phyloP scores from a whole-genome alignment of 2,113 vertebrate genomes.

The Odontesthes bonariensis region DNA sequence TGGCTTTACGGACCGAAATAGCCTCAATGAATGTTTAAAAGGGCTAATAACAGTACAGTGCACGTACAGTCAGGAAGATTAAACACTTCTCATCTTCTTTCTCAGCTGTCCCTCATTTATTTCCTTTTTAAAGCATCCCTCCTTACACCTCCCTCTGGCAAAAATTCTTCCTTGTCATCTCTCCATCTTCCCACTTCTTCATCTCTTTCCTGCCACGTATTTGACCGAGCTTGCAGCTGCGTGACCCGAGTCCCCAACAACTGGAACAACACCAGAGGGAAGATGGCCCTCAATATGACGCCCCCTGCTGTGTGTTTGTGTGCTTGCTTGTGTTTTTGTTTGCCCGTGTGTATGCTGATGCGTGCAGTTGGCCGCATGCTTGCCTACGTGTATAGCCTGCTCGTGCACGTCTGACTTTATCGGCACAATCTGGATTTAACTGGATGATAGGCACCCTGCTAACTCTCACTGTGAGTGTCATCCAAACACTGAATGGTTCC shows the following conservation, averaged over 20 bases:
- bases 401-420: conserved; percentile 33
- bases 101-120: not conserved
- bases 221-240: conserved; percentile 65
- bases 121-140: not conserved
- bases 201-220: conserved; percentile 17
- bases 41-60: not conserved
- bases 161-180: not conserved
- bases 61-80: not conserved
- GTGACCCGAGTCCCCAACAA: conserved; percentile 72
- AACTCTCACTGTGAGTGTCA: conserved; percentile 51
- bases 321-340: conserved; percentile 58
- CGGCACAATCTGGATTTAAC: conserved; percentile 65
- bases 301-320: conserved; percentile 47
- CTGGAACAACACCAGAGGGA: conserved; percentile 68
- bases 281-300: conserved; percentile 24
- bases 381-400: conserved; percentile 21
- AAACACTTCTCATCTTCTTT: not conserved
- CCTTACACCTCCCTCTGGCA: not conserved
- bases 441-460: conserved; percentile 63
- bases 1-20: not conserved
- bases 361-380: conserved; percentile 27
- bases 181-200: conserved; percentile 1
- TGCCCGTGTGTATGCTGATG: conserved; percentile 38
- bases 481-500: conserved; percentile 72
- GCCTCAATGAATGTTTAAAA: not conserved